Evolutionary conservation across 53 echinoderm and acorn worm genomes (phyloP).

Genomic region (Luidia sarsii): DNA sequence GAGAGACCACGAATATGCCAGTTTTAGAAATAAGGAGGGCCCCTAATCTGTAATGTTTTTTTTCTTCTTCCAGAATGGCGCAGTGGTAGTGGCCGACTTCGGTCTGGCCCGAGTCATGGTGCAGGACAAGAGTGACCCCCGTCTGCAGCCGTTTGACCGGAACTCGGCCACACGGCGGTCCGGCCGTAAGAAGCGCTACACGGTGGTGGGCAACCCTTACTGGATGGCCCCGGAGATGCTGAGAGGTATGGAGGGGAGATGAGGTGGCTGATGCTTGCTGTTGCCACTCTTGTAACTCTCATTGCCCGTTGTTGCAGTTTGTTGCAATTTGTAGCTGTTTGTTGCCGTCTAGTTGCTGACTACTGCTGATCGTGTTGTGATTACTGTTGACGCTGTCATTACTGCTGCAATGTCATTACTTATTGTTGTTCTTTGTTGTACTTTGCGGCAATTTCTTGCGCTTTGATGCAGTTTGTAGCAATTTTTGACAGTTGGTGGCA

Average conservation of each 20-base stretch:
- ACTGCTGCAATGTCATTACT: not conserved
- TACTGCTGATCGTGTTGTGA: not conserved
- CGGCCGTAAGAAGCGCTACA: slow-evolving; percentile 89
- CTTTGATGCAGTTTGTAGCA: not conserved
- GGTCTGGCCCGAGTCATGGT: slow-evolving; percentile 92
- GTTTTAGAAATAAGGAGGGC: no score
- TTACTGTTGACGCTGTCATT: not conserved
- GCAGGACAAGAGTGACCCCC: slow-evolving; percentile 72
- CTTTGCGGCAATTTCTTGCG: not conserved
- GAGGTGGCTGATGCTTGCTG: not conserved
- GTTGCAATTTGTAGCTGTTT: not conserved
- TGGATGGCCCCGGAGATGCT: slow-evolving; percentile 99
- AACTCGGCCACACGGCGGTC: slow-evolving; percentile 40
- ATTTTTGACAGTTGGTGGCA: no score
- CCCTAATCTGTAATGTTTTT: no score
- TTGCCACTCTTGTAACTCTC: not conserved
- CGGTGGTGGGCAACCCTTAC: slow-evolving; percentile 90
- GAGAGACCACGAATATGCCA: no score
- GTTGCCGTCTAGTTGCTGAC: not conserved
- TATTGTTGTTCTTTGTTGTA: not conserved
- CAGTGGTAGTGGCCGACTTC: slow-evolving; percentile 97
- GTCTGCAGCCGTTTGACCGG: slow-evolving; percentile 52
- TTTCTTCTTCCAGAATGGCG: slow-evolving; percentile 55
- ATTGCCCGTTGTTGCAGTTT: not conserved
- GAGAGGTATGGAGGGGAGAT: slow-evolving; percentile 60